A percentile compares a stretch with the other conserved stretches of the same genome.
phyloP scores from a whole-genome alignment of 2,797 vertebrate genomes.

The Aeoliscus strigatus region DNA sequence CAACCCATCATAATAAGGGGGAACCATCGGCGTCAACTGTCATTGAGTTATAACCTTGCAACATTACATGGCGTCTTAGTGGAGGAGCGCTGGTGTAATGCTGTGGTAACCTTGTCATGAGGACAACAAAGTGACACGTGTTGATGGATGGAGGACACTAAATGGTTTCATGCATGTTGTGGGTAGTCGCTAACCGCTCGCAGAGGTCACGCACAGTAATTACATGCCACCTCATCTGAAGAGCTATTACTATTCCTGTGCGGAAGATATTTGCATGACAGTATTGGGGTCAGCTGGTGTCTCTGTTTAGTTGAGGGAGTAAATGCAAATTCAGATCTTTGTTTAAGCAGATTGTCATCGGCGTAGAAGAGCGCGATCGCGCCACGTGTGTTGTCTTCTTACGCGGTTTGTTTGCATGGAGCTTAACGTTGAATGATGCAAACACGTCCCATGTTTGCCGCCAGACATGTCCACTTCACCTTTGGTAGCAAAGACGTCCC shows the following conservation, averaged over 20 bases:
- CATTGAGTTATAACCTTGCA: slow-evolving; percentile 71
- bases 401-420: slow-evolving; percentile 8
- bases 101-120: slow-evolving; percentile 66
- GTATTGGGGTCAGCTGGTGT: slow-evolving; percentile 56
- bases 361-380: slow-evolving; percentile 17
- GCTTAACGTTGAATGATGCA: slow-evolving; percentile 13
- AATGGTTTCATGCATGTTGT: slow-evolving; percentile 57
- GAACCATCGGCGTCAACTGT: slow-evolving; percentile 61
- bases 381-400: slow-evolving; percentile 4
- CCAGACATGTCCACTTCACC: slow-evolving; percentile 15
- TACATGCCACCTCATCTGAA: slow-evolving; percentile 60
- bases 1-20: slow-evolving; percentile 77
- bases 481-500: slow-evolving; percentile 1
- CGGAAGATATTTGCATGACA: slow-evolving; percentile 61
- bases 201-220: slow-evolving; percentile 65
- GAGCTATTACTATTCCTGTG: slow-evolving; percentile 57
- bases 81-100: slow-evolving; percentile 37
- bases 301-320: slow-evolving; percentile 52
- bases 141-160: slow-evolving; percentile 61
- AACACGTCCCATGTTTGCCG: slow-evolving; percentile 14
- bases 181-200: slow-evolving; percentile 40
- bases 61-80: slow-evolving; percentile 42
- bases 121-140: slow-evolving; percentile 58
- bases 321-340: slow-evolving; percentile 55
- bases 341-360: slow-evolving; percentile 47